Conservation (phyloP, 2,113 vertebrate species). For the Emydocephalus ijimae region DNA sequence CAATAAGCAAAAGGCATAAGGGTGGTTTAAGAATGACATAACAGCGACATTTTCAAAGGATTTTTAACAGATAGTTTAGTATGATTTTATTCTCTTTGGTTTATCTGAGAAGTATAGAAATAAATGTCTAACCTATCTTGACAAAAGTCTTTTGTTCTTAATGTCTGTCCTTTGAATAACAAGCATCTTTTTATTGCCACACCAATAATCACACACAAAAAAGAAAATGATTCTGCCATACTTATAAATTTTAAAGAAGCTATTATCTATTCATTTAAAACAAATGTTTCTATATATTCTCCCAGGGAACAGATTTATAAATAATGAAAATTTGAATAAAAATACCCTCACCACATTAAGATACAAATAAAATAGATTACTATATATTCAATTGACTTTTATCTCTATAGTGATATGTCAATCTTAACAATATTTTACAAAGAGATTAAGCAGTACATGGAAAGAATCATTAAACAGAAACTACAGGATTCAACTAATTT, state of each 20-base stretch:
- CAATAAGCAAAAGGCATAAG: neutral
- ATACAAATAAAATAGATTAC: slow-evolving; percentile 80
- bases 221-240: slow-evolving; percentile 50
- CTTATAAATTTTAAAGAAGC: slow-evolving; percentile 78
- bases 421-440: slow-evolving; percentile 75
- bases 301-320: slow-evolving; percentile 73
- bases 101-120: slow-evolving; percentile 48
- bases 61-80: neutral
- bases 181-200: slow-evolving; percentile 54
- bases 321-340: slow-evolving; percentile 72
- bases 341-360: slow-evolving; percentile 65
- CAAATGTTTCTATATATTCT: slow-evolving; percentile 72
- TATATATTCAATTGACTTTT: slow-evolving; percentile 77
- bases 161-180: slow-evolving; percentile 56
- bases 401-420: slow-evolving; percentile 71
- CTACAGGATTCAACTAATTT: slow-evolving; percentile 75
- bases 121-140: slow-evolving; percentile 48
- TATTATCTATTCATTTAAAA: slow-evolving; percentile 77
- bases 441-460: slow-evolving; percentile 73
- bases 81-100: slow-evolving; percentile 6
- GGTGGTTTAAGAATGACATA: slow-evolving; percentile 8
- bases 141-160: slow-evolving; percentile 47
- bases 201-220: slow-evolving; percentile 33
- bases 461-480: slow-evolving; percentile 72
- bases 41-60: neutral